These are phyloP conservation scores for Campaea margaritaria DNA, from an alignment of 2,888 invertebrate genomes.

Conservation along the genomic window DNA sequence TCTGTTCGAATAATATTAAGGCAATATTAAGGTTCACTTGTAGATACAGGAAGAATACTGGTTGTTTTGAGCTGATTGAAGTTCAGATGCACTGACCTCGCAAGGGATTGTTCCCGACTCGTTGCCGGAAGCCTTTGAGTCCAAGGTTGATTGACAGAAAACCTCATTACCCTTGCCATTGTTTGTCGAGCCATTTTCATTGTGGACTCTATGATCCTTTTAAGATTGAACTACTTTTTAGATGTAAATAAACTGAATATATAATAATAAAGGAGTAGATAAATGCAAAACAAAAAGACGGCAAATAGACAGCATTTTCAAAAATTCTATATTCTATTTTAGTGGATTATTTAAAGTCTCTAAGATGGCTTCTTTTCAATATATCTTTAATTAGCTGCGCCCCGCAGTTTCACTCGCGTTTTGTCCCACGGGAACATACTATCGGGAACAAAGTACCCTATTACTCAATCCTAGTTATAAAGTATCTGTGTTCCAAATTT, in stretches of 20 bases:
- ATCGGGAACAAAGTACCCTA: too few relatives aligned
- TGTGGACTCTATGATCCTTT: background rate
- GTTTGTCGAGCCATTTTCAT: slow-evolving; percentile 12
- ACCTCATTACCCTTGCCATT: slow-evolving; percentile 29
- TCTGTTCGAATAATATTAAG: background rate
- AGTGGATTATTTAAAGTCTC: too few relatives aligned
- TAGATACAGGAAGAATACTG: slow-evolving; percentile 7
- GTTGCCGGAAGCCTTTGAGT: slow-evolving; percentile 24
- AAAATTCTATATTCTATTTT: too few relatives aligned
- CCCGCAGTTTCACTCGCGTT: too few relatives aligned
- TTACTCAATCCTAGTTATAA: too few relatives aligned
- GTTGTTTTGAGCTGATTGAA: slow-evolving; percentile 15
- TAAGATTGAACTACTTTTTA: background rate
- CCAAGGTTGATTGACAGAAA: slow-evolving; percentile 30
- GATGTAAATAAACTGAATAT: background rate
- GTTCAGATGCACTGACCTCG: slow-evolving; percentile 29
- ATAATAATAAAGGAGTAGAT: too few relatives aligned
- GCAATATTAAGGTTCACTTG: background rate
- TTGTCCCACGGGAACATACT: too few relatives aligned
- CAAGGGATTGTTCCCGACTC: slow-evolving; percentile 22
- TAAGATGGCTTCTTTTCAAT: too few relatives aligned
- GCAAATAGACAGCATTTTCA: too few relatives aligned
- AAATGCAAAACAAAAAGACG: too few relatives aligned
- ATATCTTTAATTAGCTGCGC: too few relatives aligned
- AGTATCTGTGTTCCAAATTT: too few relatives aligned